Evolutionary conservation across 2,113 vertebrate species (phyloP).

Genomic region (Pica pica): DNA sequence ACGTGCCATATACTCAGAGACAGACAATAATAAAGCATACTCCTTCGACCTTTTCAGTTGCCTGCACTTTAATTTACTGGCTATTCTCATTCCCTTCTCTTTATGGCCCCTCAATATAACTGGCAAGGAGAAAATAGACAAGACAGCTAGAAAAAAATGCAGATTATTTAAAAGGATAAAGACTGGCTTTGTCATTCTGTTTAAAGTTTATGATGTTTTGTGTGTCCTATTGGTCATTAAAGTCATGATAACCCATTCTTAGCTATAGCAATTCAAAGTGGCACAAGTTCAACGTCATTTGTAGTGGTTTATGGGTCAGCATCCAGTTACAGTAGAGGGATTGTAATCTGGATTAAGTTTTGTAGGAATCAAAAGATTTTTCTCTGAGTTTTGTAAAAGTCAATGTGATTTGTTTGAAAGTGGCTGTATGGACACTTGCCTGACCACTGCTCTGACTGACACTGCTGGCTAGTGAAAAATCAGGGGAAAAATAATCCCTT

Average conservation of each 20-base stretch:
- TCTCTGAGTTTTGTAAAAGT: neutral
- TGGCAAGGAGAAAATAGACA: neutral
- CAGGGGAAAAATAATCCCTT: neutral
- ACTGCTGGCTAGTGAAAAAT: neutral
- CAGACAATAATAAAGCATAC: slow-evolving; percentile 7
- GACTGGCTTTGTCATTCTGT: neutral
- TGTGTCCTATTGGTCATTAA: neutral
- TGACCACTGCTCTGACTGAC: neutral
- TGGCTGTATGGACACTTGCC: accelerated
- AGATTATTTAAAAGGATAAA: slow-evolving; percentile 2
- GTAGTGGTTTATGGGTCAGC: neutral
- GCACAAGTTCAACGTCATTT: neutral
- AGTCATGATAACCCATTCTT: neutral
- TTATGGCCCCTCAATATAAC: neutral
- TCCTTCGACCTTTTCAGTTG: slow-evolving; percentile 26
- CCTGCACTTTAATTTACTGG: slow-evolving; percentile 14
- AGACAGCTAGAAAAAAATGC: neutral
- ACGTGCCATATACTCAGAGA: neutral
- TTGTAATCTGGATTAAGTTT: neutral
- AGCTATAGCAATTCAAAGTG: neutral
- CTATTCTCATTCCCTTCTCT: neutral
- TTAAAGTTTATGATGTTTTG: neutral
- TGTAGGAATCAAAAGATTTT: neutral
- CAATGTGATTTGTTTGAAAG: neutral
- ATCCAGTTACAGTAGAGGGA: neutral